Conservation (phyloP, 2,113 vertebrate genomes). For the Stigmatopora nigra region DNA sequence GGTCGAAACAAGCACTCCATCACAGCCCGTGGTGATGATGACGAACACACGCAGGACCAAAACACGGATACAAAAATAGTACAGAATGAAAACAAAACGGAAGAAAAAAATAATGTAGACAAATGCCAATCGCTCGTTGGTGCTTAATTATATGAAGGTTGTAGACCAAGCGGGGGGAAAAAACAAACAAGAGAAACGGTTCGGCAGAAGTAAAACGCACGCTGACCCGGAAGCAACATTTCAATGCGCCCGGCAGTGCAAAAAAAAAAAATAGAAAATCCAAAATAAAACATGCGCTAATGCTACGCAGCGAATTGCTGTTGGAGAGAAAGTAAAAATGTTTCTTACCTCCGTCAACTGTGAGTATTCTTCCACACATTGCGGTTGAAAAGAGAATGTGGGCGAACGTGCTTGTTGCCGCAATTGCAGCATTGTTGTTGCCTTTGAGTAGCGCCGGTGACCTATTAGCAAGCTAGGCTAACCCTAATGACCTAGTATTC, state of each 20-base stretch:
- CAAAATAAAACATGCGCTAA: too few relatives aligned
- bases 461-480: too few relatives aligned
- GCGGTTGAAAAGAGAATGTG: not conserved
- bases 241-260: conserved; percentile 41
- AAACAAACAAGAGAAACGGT: not conserved
- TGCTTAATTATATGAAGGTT: not conserved
- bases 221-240: conserved; percentile 37
- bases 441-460: too few relatives aligned
- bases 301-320: not conserved
- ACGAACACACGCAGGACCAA: too few relatives aligned
- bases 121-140: too few relatives aligned
- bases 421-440: not conserved
- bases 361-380: conserved; percentile 53
- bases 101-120: too few relatives aligned
- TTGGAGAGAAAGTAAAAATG: conserved; percentile 40
- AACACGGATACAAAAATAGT: too few relatives aligned
- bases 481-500: too few relatives aligned
- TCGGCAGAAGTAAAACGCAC: not conserved
- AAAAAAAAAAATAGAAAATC: too few relatives aligned
- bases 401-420: not conserved
- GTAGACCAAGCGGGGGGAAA: not conserved
- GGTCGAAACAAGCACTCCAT: too few relatives aligned
- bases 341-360: conserved; percentile 67
- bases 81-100: too few relatives aligned
- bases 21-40: too few relatives aligned